phyloP scores from a whole-genome alignment of 2,888 invertebrate species.

The Ectemnius cavifrons region DNA sequence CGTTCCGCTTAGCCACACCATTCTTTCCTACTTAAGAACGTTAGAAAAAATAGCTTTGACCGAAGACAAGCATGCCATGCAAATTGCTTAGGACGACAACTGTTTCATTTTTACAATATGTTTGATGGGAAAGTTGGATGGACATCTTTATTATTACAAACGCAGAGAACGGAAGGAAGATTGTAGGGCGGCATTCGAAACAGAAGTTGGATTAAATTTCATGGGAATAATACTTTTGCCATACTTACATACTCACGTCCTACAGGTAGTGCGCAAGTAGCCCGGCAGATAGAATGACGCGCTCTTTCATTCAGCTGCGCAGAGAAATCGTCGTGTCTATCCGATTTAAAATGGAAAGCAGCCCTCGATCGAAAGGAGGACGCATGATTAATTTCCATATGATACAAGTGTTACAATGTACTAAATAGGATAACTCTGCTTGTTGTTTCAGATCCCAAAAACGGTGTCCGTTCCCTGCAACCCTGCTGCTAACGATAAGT shows the following conservation, averaged over 20 bases:
- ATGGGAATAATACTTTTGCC: slow-evolving; percentile 25
- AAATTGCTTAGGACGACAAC: too few relatives aligned
- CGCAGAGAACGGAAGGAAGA: slow-evolving; percentile 5
- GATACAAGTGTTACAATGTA: too few relatives aligned
- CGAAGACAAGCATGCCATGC: neutral
- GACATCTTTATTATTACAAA: neutral
- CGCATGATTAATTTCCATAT: neutral
- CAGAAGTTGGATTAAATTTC: slow-evolving; percentile 53
- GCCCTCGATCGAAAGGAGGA: neutral
- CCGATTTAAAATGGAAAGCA: neutral
- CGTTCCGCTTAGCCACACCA: neutral
- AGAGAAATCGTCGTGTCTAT: slow-evolving; percentile 17
- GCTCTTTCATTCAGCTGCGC: slow-evolving; percentile 18
- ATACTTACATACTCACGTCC: slow-evolving; percentile 19
- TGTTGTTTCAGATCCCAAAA: too few relatives aligned
- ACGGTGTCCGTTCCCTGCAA: too few relatives aligned
- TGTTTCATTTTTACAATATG: too few relatives aligned
- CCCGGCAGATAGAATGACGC: neutral
- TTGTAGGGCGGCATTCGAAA: slow-evolving; percentile 32
- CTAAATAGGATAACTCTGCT: too few relatives aligned
- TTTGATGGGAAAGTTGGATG: too few relatives aligned
- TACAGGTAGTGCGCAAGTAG: neutral
- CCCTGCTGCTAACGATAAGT: too few relatives aligned
- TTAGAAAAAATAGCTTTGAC: neutral
- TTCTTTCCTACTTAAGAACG: neutral